Conservation (phyloP, 23 tunicate genomes). For the Trididemnum clinides region DNA sequence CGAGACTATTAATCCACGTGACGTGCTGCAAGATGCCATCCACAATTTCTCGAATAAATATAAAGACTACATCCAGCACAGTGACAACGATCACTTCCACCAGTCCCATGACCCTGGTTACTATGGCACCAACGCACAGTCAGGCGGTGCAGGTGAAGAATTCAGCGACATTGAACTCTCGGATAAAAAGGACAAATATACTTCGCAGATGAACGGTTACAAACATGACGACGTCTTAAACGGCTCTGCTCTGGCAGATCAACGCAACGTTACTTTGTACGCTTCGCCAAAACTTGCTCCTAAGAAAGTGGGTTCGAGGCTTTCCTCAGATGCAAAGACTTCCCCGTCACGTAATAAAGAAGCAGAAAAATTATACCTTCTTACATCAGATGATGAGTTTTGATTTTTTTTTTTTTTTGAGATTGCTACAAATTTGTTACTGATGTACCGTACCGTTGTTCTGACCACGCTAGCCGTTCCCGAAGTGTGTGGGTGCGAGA, state of each 20-base stretch:
- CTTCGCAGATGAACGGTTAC: too few species aligned
- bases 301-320: too few species aligned
- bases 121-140: background rate
- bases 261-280: too few species aligned
- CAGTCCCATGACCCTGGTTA: background rate
- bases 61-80: constrained; percentile 79
- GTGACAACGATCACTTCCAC: constrained; percentile 9
- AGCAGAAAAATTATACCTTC: constrained; percentile 50
- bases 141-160: background rate
- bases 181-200: background rate
- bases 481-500: too few species aligned
- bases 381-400: constrained; percentile 78
- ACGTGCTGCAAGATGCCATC: constrained; percentile 87
- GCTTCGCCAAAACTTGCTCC: background rate
- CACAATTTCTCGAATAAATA: constrained; percentile 88
- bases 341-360: background rate
- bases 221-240: background rate
- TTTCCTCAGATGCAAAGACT: background rate
- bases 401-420: too few species aligned
- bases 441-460: too few species aligned
- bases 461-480: too few species aligned
- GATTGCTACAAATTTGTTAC: too few species aligned
- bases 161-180: background rate
- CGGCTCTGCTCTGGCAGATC: too few species aligned
- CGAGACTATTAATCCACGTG: constrained; percentile 85